Evolutionary conservation across 2,888 invertebrate species (phyloP).

Genomic region (Erannis defoliaria): DNA sequence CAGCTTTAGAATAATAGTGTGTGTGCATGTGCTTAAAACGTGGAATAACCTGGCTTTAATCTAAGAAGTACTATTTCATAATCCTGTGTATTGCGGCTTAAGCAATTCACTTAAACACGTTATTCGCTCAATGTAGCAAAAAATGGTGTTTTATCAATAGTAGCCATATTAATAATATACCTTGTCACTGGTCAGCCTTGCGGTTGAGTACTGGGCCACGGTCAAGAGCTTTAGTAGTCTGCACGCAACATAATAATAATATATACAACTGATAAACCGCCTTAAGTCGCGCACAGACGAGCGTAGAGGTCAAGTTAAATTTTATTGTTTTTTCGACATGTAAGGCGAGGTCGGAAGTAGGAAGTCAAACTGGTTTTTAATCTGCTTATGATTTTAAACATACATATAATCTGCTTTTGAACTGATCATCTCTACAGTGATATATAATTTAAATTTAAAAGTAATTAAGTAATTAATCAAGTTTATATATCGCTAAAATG

Average conservation of each 20-base stretch:
- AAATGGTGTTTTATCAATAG: not conserved
- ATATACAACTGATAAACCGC: constrained; percentile 1
- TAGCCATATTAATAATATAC: not conserved
- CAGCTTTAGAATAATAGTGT: too few relatives aligned
- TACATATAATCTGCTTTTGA: not conserved
- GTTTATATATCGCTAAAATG: too few relatives aligned
- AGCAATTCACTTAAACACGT: not conserved
- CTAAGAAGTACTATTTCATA: too few relatives aligned
- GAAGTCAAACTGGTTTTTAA: constrained; percentile 11
- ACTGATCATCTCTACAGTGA: not conserved
- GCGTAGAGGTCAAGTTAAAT: constrained; percentile 16
- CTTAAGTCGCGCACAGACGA: constrained; percentile 6
- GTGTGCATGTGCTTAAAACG: too few relatives aligned
- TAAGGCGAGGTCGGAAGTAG: constrained; percentile 16
- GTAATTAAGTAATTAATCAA: too few relatives aligned
- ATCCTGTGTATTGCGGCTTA: too few relatives aligned
- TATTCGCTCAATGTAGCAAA: not conserved
- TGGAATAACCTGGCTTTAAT: too few relatives aligned
- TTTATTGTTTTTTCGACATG: constrained; percentile 10
- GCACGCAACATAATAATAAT: not conserved
- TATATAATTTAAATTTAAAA: too few relatives aligned
- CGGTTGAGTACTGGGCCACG: constrained; percentile 41
- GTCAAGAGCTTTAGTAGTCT: constrained; percentile 44
- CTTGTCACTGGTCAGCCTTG: constrained; percentile 15
- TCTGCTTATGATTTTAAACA: not conserved